phyloP scores from a whole-genome alignment of 2,113 vertebrate genomes.

The Pseudopodoces humilis region DNA sequence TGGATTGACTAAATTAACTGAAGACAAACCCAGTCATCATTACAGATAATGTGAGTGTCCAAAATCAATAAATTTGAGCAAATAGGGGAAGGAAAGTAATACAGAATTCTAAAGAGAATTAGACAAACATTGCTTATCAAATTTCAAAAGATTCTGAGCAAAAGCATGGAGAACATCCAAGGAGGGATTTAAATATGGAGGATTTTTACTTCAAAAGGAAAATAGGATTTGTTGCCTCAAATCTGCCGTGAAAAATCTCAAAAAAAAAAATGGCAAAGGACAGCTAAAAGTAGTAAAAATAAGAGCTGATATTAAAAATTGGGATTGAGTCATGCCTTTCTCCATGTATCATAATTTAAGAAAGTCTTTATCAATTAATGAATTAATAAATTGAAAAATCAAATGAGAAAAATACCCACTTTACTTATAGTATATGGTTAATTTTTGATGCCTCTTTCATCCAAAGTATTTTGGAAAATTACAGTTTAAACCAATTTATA shows the following conservation, averaged over 20 bases:
- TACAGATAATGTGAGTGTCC: background rate
- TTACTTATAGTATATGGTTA: background rate
- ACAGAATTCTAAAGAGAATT: background rate
- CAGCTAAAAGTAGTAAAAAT: background rate
- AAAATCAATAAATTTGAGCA: background rate
- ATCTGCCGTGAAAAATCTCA: background rate
- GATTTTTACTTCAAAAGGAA: background rate
- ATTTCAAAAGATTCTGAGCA: background rate
- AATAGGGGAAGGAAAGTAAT: background rate
- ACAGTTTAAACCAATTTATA: background rate
- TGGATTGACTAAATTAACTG: background rate
- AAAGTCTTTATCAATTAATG: background rate
- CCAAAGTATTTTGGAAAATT: background rate
- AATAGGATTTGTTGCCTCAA: background rate
- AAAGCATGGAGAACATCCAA: background rate
- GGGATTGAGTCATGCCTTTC: background rate
- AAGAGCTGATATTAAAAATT: background rate
- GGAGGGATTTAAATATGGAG: background rate
- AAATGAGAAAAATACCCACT: fast-evolving
- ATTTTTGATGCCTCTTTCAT: background rate
- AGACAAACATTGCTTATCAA: background rate
- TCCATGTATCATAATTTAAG: background rate
- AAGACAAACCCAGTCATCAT: background rate
- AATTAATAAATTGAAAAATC: background rate
- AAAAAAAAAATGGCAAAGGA: background rate